A percentile compares a stretch with the other conserved stretches of the same genome.
Conservation (phyloP, 2,797 vertebrate genomes). For the Phaenicophaeus curvirostris region DNA sequence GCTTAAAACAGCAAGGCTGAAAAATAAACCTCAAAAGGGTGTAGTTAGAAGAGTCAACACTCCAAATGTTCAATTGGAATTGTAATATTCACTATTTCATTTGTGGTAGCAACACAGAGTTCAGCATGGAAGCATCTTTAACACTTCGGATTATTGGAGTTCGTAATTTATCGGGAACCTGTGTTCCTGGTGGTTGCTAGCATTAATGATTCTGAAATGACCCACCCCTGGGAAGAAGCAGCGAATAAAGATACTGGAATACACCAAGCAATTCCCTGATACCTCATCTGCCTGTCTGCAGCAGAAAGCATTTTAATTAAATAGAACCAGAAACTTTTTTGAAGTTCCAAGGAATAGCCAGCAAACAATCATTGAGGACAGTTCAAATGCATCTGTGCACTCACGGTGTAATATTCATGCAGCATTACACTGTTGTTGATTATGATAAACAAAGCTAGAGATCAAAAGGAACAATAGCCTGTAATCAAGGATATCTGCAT, state of each 20-base stretch:
- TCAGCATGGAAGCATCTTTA: not conserved
- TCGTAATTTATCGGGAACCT: not conserved
- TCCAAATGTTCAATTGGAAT: not conserved
- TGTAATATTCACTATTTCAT: not conserved
- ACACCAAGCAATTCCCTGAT: not conserved
- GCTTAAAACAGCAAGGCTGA: not conserved
- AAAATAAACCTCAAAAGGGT: not conserved
- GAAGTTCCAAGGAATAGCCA: not conserved
- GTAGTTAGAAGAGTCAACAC: not conserved
- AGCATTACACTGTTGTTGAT: not conserved
- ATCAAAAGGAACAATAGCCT: constrained; percentile 34
- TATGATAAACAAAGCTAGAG: not conserved
- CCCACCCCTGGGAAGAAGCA: not conserved
- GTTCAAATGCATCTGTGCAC: not conserved
- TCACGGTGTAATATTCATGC: not conserved
- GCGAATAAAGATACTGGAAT: not conserved
- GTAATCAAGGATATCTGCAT: constrained; percentile 55
- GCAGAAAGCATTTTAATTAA: not conserved
- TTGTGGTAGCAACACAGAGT: not conserved
- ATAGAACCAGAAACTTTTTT: not conserved
- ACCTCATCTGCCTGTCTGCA: not conserved
- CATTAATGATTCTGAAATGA: not conserved
- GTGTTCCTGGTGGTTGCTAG: not conserved
- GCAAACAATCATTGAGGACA: not conserved
- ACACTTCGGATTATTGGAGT: not conserved